Percentiles rank a stretch among this genome's conserved stretches.
phyloP scores from a whole-genome alignment of 2,888 invertebrate genomes.

The Linyphia triangularis region DNA sequence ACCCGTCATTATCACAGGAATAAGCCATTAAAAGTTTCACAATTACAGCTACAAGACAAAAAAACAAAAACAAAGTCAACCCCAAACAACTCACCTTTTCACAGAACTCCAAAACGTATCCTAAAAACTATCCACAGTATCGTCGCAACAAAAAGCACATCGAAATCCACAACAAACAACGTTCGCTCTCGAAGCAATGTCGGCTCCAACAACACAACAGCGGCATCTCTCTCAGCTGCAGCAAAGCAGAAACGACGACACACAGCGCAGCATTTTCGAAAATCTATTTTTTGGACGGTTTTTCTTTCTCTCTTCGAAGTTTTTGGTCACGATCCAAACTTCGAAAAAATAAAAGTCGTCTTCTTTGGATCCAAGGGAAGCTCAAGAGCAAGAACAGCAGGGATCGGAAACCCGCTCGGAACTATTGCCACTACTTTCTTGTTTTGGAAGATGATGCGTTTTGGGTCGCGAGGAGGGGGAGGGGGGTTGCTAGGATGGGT shows the following conservation, averaged over 20 bases:
- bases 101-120: background rate
- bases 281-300: background rate
- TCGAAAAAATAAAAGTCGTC: no score
- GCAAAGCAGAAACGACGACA: background rate
- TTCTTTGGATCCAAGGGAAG: no score
- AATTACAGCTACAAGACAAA: background rate
- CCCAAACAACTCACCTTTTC: background rate
- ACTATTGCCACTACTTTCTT: slow-evolving; percentile 12
- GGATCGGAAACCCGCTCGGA: slow-evolving; percentile 8
- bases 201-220: slow-evolving; percentile 5
- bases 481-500: no score
- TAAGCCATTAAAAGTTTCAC: no score
- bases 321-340: slow-evolving; percentile 40
- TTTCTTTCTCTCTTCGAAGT: no score
- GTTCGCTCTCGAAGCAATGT: slow-evolving; percentile 8
- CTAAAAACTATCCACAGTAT: no score
- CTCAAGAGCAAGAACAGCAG: slow-evolving; percentile 42
- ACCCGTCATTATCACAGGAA: no score
- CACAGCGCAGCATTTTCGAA: background rate
- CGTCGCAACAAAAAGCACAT: no score
- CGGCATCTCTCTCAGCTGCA: background rate
- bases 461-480: background rate
- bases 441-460: background rate
- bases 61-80: background rate
- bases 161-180: background rate